Base-by-base conservation (phyloP, 1,140 invertebrate species). In the Tachypleus tridentatus region DNA sequence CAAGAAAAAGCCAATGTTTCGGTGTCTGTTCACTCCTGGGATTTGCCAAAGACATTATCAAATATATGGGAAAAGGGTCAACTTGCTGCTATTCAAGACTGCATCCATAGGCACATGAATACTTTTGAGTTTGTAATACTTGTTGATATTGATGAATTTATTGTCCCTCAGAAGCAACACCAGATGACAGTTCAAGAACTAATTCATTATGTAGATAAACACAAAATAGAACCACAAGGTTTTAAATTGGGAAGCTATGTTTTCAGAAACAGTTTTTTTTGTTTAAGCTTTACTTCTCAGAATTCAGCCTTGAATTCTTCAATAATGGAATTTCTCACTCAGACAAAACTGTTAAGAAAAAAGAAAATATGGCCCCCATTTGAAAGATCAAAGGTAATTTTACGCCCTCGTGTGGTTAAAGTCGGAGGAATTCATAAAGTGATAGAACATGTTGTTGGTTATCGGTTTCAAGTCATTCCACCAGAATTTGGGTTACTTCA, bases 11-110 rank as follows among this genome's bases (percentile, higher is more conserved):
- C 86, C 4, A 75, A 87, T 1, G 84, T 93, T 5, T 86, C 85
- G 8, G 77, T 70, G 4, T 29, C 66, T n/a, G 6, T 95, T 49
- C 76, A 93, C 67, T 88, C 89, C 5, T 96, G 93, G 92, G 11
- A n/a, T 10, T 58, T 74, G 11, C 79, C 96, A 58, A 86, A 91
- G 0, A 88, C 92, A 74, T 57, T 65, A 47, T 84, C 85, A 71
- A 89, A 94, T 75, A 93, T 94, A 69, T 83, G 91, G 68, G 93
- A 91, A 3, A 89, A 93, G 74, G 91, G 89, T 3, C 81, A 93
- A 61, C 91, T 95, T 73, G 90, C 89, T 1, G 89, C 90, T 0
- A 82, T 94, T 57, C 93, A 95, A 76, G 92, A 96, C 78, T 96
- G 92, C 75, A 81, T 95, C 51, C 93, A 93, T 77, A 80, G 91